Conservation (phyloP, 2,888 invertebrate species). For the Brenthis ino region DNA sequence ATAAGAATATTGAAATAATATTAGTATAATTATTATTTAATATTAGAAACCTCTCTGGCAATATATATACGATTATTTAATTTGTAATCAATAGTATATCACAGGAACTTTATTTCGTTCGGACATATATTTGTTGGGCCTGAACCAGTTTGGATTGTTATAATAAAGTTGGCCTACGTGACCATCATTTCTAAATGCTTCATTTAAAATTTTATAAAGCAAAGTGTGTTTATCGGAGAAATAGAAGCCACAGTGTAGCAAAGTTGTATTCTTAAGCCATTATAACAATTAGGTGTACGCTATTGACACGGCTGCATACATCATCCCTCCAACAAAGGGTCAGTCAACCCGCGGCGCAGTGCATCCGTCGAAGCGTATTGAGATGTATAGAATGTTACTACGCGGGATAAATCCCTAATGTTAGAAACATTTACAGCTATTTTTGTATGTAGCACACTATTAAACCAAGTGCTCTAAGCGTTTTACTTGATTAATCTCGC, state of each 20-base stretch:
- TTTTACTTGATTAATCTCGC: not conserved
- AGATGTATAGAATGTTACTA: conserved; percentile 8
- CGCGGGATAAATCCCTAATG: conserved; percentile 14
- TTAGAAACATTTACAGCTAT: conserved; percentile 12
- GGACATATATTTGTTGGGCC: not conserved
- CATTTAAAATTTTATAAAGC: conserved; percentile 9
- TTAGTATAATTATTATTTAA: no score
- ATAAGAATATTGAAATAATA: no score
- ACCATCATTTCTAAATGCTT: conserved; percentile 4
- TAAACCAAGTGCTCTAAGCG: conserved; percentile 6
- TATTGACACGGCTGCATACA: conserved; percentile 19
- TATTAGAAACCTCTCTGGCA: no score
- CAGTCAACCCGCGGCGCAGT: conserved; percentile 15
- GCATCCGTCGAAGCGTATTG: conserved; percentile 5
- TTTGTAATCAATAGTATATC: not conserved
- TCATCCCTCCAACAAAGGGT: conserved; percentile 23
- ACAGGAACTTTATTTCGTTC: not conserved
- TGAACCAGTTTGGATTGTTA: conserved; percentile 11
- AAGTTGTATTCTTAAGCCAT: conserved; percentile 12
- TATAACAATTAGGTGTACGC: conserved; percentile 18
- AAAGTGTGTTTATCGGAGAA: not conserved
- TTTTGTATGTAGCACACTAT: conserved; percentile 17
- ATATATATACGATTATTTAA: not conserved
- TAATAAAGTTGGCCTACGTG: conserved; percentile 13
- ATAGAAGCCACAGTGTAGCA: not conserved